These are phyloP conservation scores for Talpa occidentalis DNA, from an alignment of 2,113 vertebrate genomes.

Conservation along the genomic window DNA sequence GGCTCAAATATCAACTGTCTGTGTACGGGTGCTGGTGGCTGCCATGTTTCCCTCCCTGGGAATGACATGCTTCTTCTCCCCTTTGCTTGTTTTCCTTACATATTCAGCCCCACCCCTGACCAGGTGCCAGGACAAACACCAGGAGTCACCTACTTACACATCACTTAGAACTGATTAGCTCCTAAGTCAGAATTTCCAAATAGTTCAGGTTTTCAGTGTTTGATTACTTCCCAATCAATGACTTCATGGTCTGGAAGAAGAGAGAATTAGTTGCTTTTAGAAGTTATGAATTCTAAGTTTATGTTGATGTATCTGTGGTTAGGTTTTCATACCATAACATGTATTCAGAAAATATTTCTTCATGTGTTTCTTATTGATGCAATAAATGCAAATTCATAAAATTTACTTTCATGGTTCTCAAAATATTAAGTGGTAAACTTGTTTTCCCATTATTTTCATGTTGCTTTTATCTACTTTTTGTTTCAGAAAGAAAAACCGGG, in stretches of 20 bases:
- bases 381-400: conserved; percentile 42
- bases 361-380: conserved; percentile 24
- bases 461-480: conserved; percentile 60
- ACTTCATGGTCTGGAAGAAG: conserved; percentile 23
- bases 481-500: conserved; percentile 98
- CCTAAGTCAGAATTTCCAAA: conserved; percentile 24
- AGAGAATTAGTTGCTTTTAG: conserved; percentile 20
- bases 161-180: conserved; percentile 7
- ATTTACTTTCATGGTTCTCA: conserved; percentile 49
- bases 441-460: conserved; percentile 59
- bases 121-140: not conserved
- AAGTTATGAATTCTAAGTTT: conserved; percentile 45
- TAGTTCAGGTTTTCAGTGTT: conserved; percentile 14
- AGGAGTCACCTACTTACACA: not conserved
- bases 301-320: not conserved
- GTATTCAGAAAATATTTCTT: conserved; percentile 44
- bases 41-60: not conserved
- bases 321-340: conserved; percentile 13
- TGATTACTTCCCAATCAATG: not conserved
- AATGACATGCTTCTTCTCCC: not conserved
- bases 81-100: not conserved
- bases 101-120: not conserved
- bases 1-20: not conserved
- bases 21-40: not conserved
- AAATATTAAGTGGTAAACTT: conserved; percentile 46